Evolutionary conservation across 1,140 invertebrate species (phyloP).

Genomic region (Heliconius eleuchia): DNA sequence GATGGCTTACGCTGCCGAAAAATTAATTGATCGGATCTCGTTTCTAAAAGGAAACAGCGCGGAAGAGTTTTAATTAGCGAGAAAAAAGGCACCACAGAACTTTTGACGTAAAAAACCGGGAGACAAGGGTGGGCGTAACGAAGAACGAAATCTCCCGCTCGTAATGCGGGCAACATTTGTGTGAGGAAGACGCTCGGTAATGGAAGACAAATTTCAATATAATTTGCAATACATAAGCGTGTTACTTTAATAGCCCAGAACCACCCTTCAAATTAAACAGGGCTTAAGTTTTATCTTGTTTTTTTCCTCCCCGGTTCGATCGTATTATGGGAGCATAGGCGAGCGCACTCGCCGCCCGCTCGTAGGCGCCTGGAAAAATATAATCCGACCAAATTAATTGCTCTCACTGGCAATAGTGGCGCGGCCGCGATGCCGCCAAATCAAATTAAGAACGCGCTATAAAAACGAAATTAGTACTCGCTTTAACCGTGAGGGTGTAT

Average conservation of each 20-base stretch:
- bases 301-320: constrained; percentile 70
- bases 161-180: constrained; percentile 81
- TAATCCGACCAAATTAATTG: constrained; percentile 82
- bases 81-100: constrained; percentile 78
- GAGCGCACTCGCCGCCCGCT: constrained; percentile 46
- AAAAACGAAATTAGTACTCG: constrained; percentile 83
- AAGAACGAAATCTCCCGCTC: constrained; percentile 78
- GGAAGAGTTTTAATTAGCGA: constrained; percentile 82
- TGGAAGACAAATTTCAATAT: constrained; percentile 82
- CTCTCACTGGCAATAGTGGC: constrained; percentile 77
- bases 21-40: constrained; percentile 81
- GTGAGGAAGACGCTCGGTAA: constrained; percentile 79
- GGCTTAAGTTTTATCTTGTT: constrained; percentile 82
- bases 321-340: constrained; percentile 43
- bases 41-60: constrained; percentile 78
- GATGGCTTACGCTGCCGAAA: constrained; percentile 74
- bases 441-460: constrained; percentile 82
- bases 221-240: constrained; percentile 83
- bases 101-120: constrained; percentile 79
- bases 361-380: constrained; percentile 76
- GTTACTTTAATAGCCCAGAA: constrained; percentile 83
- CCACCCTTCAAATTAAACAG: constrained; percentile 82
- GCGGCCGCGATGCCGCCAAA: constrained; percentile 79
- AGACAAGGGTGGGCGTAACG: constrained; percentile 77
- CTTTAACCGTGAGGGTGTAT: constrained; percentile 81